Conservation (phyloP, 2,797 vertebrate species). For the Corythornis leucogaster region DNA sequence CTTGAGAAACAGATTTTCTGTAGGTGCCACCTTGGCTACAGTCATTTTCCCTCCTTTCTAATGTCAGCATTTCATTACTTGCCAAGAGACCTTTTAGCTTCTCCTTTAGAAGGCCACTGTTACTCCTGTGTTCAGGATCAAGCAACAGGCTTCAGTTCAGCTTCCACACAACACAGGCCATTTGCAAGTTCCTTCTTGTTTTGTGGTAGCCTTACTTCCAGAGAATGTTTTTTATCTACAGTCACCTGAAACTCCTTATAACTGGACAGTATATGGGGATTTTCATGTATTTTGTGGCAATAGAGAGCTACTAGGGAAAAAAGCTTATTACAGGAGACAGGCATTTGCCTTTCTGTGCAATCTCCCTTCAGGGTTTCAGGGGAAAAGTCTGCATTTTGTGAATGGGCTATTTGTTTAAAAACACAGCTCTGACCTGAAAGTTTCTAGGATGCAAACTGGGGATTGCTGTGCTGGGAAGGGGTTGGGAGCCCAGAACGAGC, state of each 20-base stretch:
- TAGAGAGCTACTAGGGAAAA: not conserved
- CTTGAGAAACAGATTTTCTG: not conserved
- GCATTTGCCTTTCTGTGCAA: not conserved
- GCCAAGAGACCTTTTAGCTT: not conserved
- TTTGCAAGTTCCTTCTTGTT: not conserved
- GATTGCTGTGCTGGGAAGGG: not conserved
- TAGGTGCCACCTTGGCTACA: not conserved
- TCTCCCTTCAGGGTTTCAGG: not conserved
- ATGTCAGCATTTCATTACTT: not conserved
- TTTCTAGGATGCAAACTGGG: conserved; percentile 6
- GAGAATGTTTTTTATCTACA: not conserved
- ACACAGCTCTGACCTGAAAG: not conserved
- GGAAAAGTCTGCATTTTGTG: not conserved
- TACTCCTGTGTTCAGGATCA: not conserved
- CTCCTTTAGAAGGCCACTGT: not conserved
- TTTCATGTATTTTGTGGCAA: not conserved
- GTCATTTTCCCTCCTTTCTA: not conserved
- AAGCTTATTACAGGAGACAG: not conserved
- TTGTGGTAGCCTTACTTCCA: not conserved
- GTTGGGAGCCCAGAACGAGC: not conserved
- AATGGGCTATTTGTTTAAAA: conserved; percentile 21
- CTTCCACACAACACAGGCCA: not conserved
- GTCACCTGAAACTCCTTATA: not conserved
- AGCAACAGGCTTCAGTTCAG: not conserved
- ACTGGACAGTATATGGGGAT: not conserved